Percentiles rank a stretch among this genome's conserved stretches.
Evolutionary conservation across 2,888 invertebrate species (phyloP).

Genomic region (Pristionchus mayeri): DNA sequence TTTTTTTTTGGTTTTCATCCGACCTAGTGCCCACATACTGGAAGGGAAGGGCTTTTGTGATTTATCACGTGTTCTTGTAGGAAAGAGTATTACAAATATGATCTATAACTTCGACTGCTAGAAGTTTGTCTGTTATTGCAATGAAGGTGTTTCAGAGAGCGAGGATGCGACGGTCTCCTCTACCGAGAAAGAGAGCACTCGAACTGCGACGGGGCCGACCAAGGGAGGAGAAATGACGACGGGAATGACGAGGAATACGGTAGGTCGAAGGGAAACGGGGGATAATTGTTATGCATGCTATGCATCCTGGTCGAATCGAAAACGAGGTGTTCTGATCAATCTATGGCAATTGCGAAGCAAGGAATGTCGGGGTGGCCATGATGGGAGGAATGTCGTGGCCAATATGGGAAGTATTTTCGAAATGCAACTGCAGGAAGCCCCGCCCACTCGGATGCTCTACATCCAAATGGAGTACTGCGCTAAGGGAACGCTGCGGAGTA

Average conservation of each 20-base stretch:
- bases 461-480: constrained; percentile 97
- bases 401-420: neutral
- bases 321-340: too few relatives aligned
- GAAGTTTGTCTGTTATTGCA: constrained; percentile 17
- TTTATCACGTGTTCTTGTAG: too few relatives aligned
- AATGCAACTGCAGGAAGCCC: neutral
- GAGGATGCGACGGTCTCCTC: neutral
- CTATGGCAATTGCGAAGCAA: too few relatives aligned
- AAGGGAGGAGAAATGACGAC: neutral
- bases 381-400: neutral
- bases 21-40: too few relatives aligned
- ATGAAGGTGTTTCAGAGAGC: neutral
- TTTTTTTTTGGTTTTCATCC: too few relatives aligned
- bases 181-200: neutral
- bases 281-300: neutral
- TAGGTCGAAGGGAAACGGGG: neutral
- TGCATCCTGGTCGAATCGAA: too few relatives aligned
- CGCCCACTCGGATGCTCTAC: constrained; percentile 59
- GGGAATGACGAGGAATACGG: constrained; percentile 30
- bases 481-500: constrained; percentile 88
- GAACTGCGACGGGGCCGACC: neutral
- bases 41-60: too few relatives aligned
- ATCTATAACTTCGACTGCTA: constrained; percentile 38
- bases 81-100: too few relatives aligned
- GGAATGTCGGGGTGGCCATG: neutral